These are phyloP conservation scores for Oncorhynchus kisutch DNA, from an alignment of 2,113 vertebrate genomes.

Conservation along the genomic window DNA sequence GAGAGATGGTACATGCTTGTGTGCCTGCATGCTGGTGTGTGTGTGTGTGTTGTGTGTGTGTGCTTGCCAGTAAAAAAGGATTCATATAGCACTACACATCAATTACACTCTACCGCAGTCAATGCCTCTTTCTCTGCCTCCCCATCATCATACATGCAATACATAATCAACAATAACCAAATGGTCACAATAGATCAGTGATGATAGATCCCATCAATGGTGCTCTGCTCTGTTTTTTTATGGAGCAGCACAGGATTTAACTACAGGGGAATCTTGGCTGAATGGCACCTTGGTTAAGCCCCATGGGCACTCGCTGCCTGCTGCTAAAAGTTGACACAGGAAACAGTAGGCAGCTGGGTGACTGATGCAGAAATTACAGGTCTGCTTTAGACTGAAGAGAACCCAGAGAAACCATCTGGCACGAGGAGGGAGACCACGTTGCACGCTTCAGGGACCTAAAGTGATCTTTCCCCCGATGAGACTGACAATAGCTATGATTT, in stretches of 20 bases:
- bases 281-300: slow-evolving; percentile 62
- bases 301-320: slow-evolving; percentile 38
- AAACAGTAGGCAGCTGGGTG: slow-evolving; percentile 69
- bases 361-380: slow-evolving; percentile 72
- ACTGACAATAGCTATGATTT: slow-evolving; percentile 58
- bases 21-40: slow-evolving; percentile 9
- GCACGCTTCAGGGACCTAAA: slow-evolving; percentile 62
- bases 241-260: too few species aligned
- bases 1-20: slow-evolving; percentile 65
- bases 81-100: slow-evolving; percentile 1
- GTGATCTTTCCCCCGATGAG: slow-evolving; percentile 35
- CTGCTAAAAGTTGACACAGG: slow-evolving; percentile 77
- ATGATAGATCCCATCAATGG: slow-evolving; percentile 34
- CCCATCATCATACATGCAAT: too few species aligned
- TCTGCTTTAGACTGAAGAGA: slow-evolving; percentile 56
- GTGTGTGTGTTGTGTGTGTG: background rate
- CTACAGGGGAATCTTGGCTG: slow-evolving; percentile 32
- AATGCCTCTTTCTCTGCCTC: background rate
- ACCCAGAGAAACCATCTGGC: slow-evolving; percentile 65
- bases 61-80: background rate
- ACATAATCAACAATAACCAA: background rate
- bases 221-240: background rate
- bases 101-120: background rate
- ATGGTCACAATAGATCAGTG: slow-evolving; percentile 12
- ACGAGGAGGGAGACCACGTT: slow-evolving; percentile 43